Conservation (phyloP, 2,797 vertebrate genomes). For the Orientallactaga sibirica region DNA sequence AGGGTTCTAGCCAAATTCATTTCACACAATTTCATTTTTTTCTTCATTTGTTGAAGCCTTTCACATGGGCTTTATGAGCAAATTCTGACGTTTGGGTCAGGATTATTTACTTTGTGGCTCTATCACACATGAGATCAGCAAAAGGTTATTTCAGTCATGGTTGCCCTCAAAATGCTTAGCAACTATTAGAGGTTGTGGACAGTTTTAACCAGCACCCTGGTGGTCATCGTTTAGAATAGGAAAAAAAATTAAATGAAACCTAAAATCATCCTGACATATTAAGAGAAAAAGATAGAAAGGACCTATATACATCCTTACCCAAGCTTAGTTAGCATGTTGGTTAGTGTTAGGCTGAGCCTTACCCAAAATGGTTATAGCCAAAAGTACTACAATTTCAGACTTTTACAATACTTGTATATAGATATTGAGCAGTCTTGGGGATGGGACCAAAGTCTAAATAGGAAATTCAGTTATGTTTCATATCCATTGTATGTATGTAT, state of each 20-base stretch:
- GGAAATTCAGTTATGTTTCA: not conserved
- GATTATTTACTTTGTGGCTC: not conserved
- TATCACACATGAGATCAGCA: not conserved
- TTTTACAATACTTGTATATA: not conserved
- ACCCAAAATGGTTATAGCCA: not conserved
- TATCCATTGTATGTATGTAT: not conserved
- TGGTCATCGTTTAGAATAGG: not conserved
- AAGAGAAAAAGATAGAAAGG: not conserved
- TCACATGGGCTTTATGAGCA: not conserved
- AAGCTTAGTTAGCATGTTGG: not conserved
- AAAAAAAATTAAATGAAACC: not conserved
- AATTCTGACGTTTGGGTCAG: not conserved
- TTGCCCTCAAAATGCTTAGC: not conserved
- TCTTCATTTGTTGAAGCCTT: not conserved
- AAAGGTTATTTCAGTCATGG: not conserved
- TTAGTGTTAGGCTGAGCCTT: not conserved
- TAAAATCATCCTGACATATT: not conserved
- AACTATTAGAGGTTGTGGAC: fast-evolving
- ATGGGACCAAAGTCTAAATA: not conserved
- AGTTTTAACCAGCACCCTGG: not conserved
- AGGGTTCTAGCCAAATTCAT: not conserved
- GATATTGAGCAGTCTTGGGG: not conserved
- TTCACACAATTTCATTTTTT: not conserved
- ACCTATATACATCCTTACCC: not conserved
- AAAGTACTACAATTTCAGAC: not conserved